Evolutionary conservation across 2,888 invertebrate species (phyloP), one percentile per base, ranked within the genome.

Genomic region (Pollenia labialis): DNA sequence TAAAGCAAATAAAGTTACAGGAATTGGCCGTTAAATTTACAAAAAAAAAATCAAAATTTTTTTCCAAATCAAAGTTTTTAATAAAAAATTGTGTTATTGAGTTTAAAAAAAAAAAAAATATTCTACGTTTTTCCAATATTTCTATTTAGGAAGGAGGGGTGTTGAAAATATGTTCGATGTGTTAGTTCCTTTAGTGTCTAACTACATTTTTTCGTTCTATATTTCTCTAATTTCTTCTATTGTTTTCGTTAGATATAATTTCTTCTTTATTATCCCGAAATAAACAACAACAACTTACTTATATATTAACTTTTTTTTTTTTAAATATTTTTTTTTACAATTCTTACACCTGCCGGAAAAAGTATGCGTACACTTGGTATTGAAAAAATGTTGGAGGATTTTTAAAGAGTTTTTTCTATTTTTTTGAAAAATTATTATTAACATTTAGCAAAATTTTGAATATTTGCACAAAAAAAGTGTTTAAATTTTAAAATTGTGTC

Each of bases 1-100:
- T 58, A 75, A 79, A 88, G 68, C 85, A 84, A 85, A 89, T 88
- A 90, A 91, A 91, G 91, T 87, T 87, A 91, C 92, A 91, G 92
- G 90, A 92, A 92, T 92, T 91, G 92, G 91, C 92, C 91, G 90
- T 90, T 89, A 91, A 91, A 90, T 89, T 80, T 72, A 83, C 80
- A 71, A 64, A 68, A 72, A 76, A 76, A 81, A 89, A 85, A 87
- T 16, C 40, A 46, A 82, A 82, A 50, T 50, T 62, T 71, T 77
- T 81, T 72, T 80, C 85, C 50, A 83, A 85, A 68, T 81, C 68
- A 60, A 56, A 68, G 40, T 69, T 81, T 77, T 23, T 80, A 58
- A 50, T 69, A 66, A 32, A 32, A 32, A 32, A 32, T 46, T 80
- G 62, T 82, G 62, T 62, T 71, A 71, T 68, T 75, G 68, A 77